These are phyloP conservation scores for Grapholita molesta DNA, from an alignment of 1,140 invertebrate genomes.

Conservation along the genomic window DNA sequence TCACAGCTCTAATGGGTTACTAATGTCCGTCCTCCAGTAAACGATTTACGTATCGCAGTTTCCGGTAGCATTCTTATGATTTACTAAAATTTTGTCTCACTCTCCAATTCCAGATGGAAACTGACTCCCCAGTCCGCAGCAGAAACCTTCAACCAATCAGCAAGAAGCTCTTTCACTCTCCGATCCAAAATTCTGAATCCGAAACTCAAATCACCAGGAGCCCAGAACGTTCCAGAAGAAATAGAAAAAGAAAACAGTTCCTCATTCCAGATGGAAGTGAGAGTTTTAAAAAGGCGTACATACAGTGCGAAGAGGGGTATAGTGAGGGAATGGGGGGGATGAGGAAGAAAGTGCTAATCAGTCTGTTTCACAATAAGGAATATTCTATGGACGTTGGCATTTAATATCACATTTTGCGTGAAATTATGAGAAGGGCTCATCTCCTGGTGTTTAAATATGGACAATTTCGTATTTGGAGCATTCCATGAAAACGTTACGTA, in stretches of 20 bases:
- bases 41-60: too few species aligned
- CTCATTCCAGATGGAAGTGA: constrained; percentile 41
- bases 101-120: constrained; percentile 47
- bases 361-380: constrained; percentile 57
- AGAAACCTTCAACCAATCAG: constrained; percentile 40
- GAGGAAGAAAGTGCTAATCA: constrained; percentile 54
- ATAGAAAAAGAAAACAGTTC: constrained; percentile 44
- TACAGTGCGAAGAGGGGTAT: constrained; percentile 43
- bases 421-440: too few species aligned
- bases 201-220: constrained; percentile 17
- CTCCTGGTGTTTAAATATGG: too few species aligned
- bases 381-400: constrained; percentile 44
- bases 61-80: too few species aligned
- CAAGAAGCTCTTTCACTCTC: constrained; percentile 60
- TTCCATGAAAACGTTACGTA: too few species aligned
- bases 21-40: too few species aligned
- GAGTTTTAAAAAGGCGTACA: constrained; percentile 44
- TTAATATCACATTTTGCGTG: too few species aligned
- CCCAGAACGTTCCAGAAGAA: constrained; percentile 26
- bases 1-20: too few species aligned
- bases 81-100: too few species aligned
- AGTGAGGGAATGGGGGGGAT: constrained; percentile 44
- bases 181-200: constrained; percentile 27
- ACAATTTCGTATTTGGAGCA: too few species aligned
- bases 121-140: constrained; percentile 51